Evolutionary conservation across 2,113 vertebrate species (phyloP).

Genomic region (Hypanus sabinus): DNA sequence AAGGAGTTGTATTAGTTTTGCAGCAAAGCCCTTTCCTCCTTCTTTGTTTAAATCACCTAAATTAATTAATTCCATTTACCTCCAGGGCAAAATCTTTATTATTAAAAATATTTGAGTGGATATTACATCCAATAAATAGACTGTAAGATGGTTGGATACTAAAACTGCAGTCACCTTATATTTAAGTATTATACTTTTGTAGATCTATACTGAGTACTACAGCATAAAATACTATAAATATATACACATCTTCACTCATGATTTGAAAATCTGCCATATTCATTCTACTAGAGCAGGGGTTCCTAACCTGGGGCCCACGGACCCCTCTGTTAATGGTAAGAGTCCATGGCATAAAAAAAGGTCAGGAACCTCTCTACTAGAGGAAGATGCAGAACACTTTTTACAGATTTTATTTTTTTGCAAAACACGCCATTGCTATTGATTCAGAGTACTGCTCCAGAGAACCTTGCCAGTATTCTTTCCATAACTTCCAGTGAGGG

Average conservation of each 20-base stretch:
- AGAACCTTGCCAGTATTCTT: slow-evolving; percentile 23
- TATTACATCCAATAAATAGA: not conserved
- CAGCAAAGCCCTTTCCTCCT: not conserved
- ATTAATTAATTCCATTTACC: slow-evolving; percentile 10
- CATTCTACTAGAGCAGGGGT: not conserved
- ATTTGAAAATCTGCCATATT: not conserved
- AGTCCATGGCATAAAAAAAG: too few relatives aligned
- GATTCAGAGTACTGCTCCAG: not conserved
- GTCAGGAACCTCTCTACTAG: not conserved
- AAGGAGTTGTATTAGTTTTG: not conserved
- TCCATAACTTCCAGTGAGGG: not conserved
- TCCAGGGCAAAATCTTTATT: not conserved
- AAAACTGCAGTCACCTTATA: not conserved
- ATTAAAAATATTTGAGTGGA: slow-evolving; percentile 5
- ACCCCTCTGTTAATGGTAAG: too few relatives aligned
- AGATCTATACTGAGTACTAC: slow-evolving; percentile 7
- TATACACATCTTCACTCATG: slow-evolving; percentile 5
- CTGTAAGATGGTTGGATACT: not conserved
- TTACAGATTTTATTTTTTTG: not conserved
- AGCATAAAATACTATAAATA: slow-evolving; percentile 35
- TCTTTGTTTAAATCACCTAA: not conserved
- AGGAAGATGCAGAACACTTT: not conserved
- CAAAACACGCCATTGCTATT: not conserved
- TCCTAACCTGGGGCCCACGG: too few relatives aligned
- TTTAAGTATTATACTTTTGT: not conserved